phyloP scores from a whole-genome alignment of 2,113 vertebrate species.

The Romanogobio albipinnatus region DNA sequence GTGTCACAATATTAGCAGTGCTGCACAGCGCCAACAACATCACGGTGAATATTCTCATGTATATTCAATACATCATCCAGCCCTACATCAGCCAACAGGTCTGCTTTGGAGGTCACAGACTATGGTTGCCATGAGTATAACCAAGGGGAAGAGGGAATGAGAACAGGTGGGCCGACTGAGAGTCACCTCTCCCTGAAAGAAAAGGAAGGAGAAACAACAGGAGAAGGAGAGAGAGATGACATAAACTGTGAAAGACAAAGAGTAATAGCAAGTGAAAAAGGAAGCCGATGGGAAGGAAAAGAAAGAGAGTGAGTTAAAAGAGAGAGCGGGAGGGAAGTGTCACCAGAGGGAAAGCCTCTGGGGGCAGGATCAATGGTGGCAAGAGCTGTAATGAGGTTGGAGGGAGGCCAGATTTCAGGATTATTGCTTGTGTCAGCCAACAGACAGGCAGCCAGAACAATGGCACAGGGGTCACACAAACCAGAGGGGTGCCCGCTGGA shows the following conservation, averaged over 20 bases:
- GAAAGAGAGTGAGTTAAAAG: neutral
- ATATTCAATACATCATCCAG: neutral
- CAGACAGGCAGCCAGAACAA: constrained; percentile 69
- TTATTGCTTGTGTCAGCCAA: constrained; percentile 75
- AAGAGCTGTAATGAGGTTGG: constrained; percentile 74
- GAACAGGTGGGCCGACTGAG: constrained; percentile 26
- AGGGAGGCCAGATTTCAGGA: constrained; percentile 69
- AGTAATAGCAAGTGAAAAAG: constrained; percentile 26
- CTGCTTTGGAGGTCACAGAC: constrained; percentile 13
- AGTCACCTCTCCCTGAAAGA: constrained; percentile 12
- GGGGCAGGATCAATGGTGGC: constrained; percentile 72
- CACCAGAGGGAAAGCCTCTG: constrained; percentile 68
- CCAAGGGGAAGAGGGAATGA: constrained; percentile 8
- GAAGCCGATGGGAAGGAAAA: neutral
- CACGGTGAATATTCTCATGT: neutral
- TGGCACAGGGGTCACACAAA: constrained; percentile 65
- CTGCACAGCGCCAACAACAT: neutral
- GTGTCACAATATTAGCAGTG: neutral
- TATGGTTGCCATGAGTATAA: neutral
- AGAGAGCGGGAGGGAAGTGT: constrained; percentile 43
- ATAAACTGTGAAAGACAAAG: neutral
- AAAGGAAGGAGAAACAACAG: neutral
- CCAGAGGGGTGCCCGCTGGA: constrained; percentile 65
- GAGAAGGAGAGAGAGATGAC: neutral
- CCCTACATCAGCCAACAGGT: neutral